These are phyloP conservation scores for Ictalurus punctatus DNA, from an alignment of 2,113 vertebrate genomes.

Conservation along the genomic window DNA sequence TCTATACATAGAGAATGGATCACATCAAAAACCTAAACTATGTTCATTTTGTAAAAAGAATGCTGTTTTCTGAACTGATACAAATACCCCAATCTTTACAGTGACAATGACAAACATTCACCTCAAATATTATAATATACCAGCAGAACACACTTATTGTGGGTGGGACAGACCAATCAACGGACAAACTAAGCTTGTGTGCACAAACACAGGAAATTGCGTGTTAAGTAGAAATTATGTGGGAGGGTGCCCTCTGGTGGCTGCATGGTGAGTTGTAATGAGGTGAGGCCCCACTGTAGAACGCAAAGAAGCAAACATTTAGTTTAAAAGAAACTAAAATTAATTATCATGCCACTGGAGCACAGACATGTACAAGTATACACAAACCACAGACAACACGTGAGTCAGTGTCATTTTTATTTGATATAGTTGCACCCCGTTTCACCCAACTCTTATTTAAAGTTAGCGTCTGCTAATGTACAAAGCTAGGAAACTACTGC, in stretches of 20 bases:
- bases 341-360: not conserved
- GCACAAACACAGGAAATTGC: no score
- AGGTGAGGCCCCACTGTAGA: no score
- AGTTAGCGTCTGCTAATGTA: not conserved
- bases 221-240: no score
- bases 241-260: no score
- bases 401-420: no score
- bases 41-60: not conserved
- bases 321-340: no score
- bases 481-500: not conserved
- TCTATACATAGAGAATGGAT: not conserved
- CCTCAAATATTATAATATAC: accelerated
- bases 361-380: not conserved
- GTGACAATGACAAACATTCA: slow-evolving; percentile 64
- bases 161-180: no score
- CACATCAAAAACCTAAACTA: not conserved
- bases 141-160: not conserved
- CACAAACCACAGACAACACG: no score
- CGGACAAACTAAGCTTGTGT: no score
- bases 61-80: not conserved
- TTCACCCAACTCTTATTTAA: not conserved
- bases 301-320: no score
- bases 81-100: slow-evolving; percentile 45
- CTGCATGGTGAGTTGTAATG: no score
- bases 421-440: not conserved